These are phyloP conservation scores for Seriola dumerili DNA, from an alignment of 2,113 vertebrate genomes.

Conservation along the genomic window DNA sequence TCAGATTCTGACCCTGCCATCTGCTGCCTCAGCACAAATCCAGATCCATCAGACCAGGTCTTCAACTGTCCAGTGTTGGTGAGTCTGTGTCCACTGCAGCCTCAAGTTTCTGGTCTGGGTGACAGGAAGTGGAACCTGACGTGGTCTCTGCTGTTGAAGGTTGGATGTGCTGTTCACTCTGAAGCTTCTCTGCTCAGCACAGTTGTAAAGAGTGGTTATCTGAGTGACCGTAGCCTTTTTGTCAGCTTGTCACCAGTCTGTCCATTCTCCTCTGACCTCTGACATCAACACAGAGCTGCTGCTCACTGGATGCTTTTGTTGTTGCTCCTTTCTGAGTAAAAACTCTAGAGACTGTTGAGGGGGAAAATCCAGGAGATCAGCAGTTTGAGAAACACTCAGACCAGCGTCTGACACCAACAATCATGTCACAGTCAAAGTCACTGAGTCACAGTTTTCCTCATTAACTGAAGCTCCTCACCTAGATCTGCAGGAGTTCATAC, in stretches of 20 bases:
- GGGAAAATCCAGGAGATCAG: not conserved
- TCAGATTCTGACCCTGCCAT: not conserved
- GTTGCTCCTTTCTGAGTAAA: not conserved
- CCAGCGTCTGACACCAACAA: not conserved
- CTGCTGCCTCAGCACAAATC: constrained; percentile 3
- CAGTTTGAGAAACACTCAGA: not conserved
- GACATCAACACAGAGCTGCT: not conserved
- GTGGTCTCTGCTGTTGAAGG: not conserved
- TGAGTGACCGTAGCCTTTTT: not conserved
- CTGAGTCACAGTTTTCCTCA: not conserved
- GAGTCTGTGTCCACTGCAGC: not conserved
- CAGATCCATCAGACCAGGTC: not conserved
- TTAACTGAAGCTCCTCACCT: not conserved
- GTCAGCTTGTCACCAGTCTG: not conserved
- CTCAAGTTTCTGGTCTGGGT: not conserved
- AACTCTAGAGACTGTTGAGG: not conserved
- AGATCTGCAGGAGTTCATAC: not conserved
- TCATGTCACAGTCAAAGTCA: not conserved
- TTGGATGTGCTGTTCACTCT: not conserved
- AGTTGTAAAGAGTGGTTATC: not conserved
- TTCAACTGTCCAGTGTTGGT: not conserved
- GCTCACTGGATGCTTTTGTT: not conserved
- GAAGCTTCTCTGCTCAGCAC: not conserved
- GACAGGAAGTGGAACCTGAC: not conserved
- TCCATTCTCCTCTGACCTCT: not conserved